Percentiles rank a stretch among this genome's conserved stretches.
Evolutionary conservation across 2,797 vertebrate species (phyloP).

Genomic region (Margarornis squamiger): DNA sequence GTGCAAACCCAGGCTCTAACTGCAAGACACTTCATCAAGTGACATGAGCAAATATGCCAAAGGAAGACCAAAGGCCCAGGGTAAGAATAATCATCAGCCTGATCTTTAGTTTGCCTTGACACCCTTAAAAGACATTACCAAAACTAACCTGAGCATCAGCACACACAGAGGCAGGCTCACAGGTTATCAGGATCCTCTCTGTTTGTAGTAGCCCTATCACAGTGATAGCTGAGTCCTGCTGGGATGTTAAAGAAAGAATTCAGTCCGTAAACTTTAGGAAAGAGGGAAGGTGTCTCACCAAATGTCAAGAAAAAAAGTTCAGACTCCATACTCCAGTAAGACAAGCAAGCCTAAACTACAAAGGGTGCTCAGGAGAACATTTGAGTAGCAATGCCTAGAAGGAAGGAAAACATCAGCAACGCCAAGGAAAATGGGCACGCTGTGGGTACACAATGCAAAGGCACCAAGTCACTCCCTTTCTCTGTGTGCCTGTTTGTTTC

Average conservation of each 20-base stretch:
- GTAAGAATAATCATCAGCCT: neutral
- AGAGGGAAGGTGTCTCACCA: neutral
- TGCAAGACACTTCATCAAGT: neutral
- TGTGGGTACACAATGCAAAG: slow-evolving; percentile 1
- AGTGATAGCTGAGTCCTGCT: neutral
- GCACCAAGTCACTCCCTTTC: slow-evolving; percentile 5
- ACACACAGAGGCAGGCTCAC: neutral
- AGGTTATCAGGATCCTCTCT: neutral
- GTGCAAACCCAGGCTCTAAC: neutral
- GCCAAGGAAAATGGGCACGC: neutral
- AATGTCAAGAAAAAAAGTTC: neutral
- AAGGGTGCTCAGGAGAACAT: neutral
- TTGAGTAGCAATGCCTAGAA: neutral
- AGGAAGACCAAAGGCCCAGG: neutral
- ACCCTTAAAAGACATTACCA: neutral
- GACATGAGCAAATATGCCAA: neutral
- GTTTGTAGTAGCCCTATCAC: neutral
- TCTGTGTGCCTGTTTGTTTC: neutral
- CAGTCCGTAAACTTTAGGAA: neutral
- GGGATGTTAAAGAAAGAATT: neutral
- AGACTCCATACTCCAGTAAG: neutral
- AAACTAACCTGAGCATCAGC: neutral
- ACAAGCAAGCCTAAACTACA: accelerated
- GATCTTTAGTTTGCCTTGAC: neutral
- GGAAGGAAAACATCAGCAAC: slow-evolving; percentile 19